Evolutionary conservation across 2,888 invertebrate genomes (phyloP), one percentile per base, ranked within the genome.

Genomic region (Sturmia bella): DNA sequence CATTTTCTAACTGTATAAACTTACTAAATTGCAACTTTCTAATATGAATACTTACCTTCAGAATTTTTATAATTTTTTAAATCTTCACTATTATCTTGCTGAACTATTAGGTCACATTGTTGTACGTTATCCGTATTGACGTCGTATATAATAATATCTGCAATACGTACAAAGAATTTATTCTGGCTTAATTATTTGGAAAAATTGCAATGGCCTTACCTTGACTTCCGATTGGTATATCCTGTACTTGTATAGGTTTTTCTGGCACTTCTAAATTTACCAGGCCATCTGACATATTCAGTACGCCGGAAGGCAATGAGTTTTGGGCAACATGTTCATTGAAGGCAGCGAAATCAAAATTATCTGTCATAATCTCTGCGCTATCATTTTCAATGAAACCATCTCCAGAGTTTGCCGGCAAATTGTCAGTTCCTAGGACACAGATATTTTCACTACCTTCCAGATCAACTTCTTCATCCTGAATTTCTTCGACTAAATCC

Each of bases 91-190:
- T 13, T 66, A 15, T 64, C 64, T 6, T 64, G 50, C 11, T 66
- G 45, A 17, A 39, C 13, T 19, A 70, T 54, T n/a, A 82, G 52
- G 32, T 70, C 57, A 6, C 17, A 7, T 11, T 74, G 41, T 15
- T 79, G 61, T 9, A 73, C 57, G 0, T 81, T 59, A 0, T 80
- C 79, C 1, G 81, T 52, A 9, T 61, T 59, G 6, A 81, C 84
- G 68, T 83, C 75, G 69, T 85, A 85, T 19, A 84, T 78, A 24
- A 78, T 83, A 17, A 78, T 78, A 43, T 83, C 84, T 83, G 45
- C 1, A 73, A 68, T 27, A 39, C 72, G 17, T 19, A 6, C 1
- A 37, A 27, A 37, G 43, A 19, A 39, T 19, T 9, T 5, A 54
- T 17, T 17, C 5, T 15, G 12, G n/a, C 6, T 27, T 27, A 6